These are phyloP conservation scores for human (Homo sapiens) DNA, from an alignment of 2,113 vertebrate genomes.

Conservation along the genomic window GRCh38 chr1:9676501-9677000, in stretches of 20 bases:
- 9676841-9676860: neutral
- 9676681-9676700: no score
- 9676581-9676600: neutral
- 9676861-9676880: neutral
- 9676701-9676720: neutral
- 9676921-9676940: neutral
- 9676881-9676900: neutral
- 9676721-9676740: neutral
- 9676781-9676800: neutral
- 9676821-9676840: accelerated
- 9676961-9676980: neutral
- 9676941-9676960: neutral
- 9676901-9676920: neutral
- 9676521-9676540: neutral
- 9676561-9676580: neutral
- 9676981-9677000: accelerated
- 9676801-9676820: neutral
- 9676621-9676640: neutral
- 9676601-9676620: neutral
- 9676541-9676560: neutral
- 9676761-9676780: neutral
- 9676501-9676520: neutral
- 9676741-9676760: neutral
- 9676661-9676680: neutral
- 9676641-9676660: neutral